Percentiles rank a stretch among this genome's conserved stretches.
phyloP scores from a whole-genome alignment of 2,797 vertebrate genomes.

The Pangasius krempfi region DNA sequence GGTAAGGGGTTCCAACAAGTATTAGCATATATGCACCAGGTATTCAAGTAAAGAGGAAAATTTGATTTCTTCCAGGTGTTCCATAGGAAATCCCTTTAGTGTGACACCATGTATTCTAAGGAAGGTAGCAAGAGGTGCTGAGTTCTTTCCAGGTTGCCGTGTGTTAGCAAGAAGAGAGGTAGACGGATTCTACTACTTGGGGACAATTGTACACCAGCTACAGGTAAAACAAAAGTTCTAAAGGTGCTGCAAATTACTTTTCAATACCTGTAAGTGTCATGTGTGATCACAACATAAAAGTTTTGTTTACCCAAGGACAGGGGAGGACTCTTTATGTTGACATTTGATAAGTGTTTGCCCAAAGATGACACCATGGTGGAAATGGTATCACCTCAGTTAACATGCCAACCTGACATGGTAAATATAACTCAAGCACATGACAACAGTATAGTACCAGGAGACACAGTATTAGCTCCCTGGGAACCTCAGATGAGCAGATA shows the following conservation, averaged over 20 bases:
- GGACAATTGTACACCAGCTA: slow-evolving; percentile 75
- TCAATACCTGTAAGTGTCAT: neutral
- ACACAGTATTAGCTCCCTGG: slow-evolving; percentile 84
- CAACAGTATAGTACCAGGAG: slow-evolving; percentile 73
- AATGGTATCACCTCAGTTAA: slow-evolving; percentile 56
- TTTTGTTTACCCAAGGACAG: slow-evolving; percentile 61
- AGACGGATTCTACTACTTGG: slow-evolving; percentile 82
- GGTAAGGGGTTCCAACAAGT: neutral
- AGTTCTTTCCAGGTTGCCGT: slow-evolving; percentile 64
- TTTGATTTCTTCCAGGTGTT: slow-evolving; percentile 66
- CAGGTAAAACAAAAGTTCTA: slow-evolving; percentile 65
- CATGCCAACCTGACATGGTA: slow-evolving; percentile 76
- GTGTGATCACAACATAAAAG: neutral
- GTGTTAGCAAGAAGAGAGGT: slow-evolving; percentile 79
- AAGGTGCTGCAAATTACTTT: neutral
- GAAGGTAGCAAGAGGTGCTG: slow-evolving; percentile 27
- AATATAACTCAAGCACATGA: slow-evolving; percentile 62
- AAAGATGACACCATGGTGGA: slow-evolving; percentile 45
- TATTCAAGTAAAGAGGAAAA: neutral
- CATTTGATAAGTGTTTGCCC: slow-evolving; percentile 72
- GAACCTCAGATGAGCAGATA: slow-evolving; percentile 72
- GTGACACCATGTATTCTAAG: slow-evolving; percentile 46
- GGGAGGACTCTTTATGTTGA: slow-evolving; percentile 74
- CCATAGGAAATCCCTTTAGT: slow-evolving; percentile 52
- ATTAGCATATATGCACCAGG: neutral